Evolutionary conservation across 1,140 invertebrate genomes (phyloP).

Genomic region (Semibalanus balanoides): DNA sequence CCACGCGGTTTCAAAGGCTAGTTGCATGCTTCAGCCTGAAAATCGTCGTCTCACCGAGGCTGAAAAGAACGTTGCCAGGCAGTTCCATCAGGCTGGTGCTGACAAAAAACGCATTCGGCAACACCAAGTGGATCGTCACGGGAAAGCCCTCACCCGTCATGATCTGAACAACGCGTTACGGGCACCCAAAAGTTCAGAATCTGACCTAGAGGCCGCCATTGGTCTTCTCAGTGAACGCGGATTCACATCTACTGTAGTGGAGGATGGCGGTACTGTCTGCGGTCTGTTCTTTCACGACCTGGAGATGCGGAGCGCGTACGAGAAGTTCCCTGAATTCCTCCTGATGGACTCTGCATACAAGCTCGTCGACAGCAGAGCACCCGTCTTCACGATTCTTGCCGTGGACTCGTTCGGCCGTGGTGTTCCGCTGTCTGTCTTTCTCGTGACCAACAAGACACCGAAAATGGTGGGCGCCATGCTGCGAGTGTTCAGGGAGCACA

Average conservation of each 20-base stretch:
- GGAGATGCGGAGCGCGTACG: neutral
- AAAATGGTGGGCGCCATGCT: neutral
- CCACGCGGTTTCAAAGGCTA: no score
- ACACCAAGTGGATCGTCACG: no score
- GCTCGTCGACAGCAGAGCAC: neutral
- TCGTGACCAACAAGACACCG: neutral
- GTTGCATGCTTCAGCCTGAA: no score
- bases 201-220: neutral
- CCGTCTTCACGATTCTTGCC: neutral
- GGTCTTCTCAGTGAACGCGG: neutral
- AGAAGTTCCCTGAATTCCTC: neutral
- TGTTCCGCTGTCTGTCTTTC: neutral
- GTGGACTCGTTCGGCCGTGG: neutral
- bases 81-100: no score
- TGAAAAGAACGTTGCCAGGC: no score
- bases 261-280: neutral
- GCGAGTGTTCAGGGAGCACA: neutral
- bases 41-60: no score
- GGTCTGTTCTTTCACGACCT: neutral
- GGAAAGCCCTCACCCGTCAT: no score
- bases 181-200: neutral
- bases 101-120: no score
- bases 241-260: neutral
- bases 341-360: neutral
- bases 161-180: neutral